phyloP scores from a whole-genome alignment of 2,888 invertebrate genomes.

The Lamellibrachia satsuma region DNA sequence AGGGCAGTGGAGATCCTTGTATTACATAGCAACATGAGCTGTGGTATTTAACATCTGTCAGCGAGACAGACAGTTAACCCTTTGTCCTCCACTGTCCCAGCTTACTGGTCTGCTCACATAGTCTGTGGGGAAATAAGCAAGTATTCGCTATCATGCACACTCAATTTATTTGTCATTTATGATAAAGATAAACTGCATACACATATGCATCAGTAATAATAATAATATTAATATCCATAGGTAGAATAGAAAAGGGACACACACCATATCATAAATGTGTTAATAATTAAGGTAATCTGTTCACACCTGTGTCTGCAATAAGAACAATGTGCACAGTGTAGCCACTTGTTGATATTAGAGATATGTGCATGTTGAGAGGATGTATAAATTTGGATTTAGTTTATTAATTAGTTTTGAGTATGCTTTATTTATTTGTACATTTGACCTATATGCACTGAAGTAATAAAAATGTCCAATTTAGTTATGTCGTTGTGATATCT shows the following conservation, averaged over 20 bases:
- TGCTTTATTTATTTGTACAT: not conserved
- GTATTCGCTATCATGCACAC: conserved; percentile 9
- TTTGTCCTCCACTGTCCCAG: not conserved
- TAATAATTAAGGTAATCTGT: not conserved
- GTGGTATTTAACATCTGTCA: not conserved
- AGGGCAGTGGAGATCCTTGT: not conserved
- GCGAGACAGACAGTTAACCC: not conserved
- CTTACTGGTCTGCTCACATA: not conserved
- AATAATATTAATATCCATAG: not conserved
- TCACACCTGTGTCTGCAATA: not conserved
- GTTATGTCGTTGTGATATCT: not conserved
- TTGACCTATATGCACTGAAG: not conserved
- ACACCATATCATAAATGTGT: not conserved
- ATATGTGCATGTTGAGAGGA: not conserved
- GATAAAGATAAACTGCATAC: not conserved
- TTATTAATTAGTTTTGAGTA: not conserved
- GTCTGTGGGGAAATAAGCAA: not conserved
- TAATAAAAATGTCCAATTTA: not conserved
- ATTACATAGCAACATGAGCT: not conserved
- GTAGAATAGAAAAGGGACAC: not conserved
- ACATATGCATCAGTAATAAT: not conserved
- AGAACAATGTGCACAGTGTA: not conserved
- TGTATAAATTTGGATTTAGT: not conserved
- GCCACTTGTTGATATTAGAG: not conserved
- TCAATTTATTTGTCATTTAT: not conserved